Conservation (phyloP, 2,888 invertebrate genomes). For the Dexiosoma caninum region DNA sequence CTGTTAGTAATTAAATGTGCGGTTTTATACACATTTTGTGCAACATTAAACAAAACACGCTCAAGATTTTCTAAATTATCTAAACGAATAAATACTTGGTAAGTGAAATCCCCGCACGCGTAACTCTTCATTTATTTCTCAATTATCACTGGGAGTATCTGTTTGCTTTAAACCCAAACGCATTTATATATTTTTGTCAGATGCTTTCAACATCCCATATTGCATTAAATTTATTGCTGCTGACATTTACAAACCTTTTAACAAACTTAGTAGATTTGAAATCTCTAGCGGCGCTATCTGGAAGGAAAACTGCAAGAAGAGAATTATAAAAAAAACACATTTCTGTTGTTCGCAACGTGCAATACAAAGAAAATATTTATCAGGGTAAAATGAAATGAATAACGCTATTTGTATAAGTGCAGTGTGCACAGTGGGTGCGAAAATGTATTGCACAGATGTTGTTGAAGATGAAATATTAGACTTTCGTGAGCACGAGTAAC, state of each 20-base stretch:
- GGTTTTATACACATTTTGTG: not conserved
- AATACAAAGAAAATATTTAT: not conserved
- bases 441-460: no score
- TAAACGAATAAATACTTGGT: not conserved
- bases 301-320: not conserved
- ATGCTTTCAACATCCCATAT: not conserved
- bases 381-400: not conserved
- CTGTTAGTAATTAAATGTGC: not conserved
- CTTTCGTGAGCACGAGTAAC: no score
- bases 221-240: not conserved
- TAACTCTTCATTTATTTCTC: constrained; percentile 8
- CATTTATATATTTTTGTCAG: not conserved
- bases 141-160: constrained; percentile 4
- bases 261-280: constrained; percentile 33
- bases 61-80: not conserved
- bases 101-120: not conserved
- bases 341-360: not conserved
- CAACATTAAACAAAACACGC: not conserved
- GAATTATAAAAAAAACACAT: not conserved
- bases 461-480: no score
- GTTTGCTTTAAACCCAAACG: not conserved
- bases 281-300: constrained; percentile 3
- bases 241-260: constrained; percentile 40
- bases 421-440: not conserved
- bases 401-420: not conserved